Percentiles rank a stretch among this genome's conserved stretches.
These are phyloP conservation scores for Drosophila leonis DNA, from an alignment of 2,888 invertebrate species.

Conservation along the genomic window DNA sequence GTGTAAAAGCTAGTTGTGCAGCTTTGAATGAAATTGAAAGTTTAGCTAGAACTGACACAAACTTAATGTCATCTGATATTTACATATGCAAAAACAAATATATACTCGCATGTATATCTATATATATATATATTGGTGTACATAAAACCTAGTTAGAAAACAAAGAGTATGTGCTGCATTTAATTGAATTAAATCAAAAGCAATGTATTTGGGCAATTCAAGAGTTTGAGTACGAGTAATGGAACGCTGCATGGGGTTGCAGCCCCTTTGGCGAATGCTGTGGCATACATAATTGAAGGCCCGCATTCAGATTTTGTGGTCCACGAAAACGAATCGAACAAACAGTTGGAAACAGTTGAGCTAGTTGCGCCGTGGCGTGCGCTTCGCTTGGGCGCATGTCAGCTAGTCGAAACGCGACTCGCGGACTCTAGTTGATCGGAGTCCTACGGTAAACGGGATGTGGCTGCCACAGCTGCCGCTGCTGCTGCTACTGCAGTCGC, in stretches of 20 bases:
- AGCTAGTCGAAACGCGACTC: conserved; percentile 23
- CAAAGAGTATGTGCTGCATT: conserved; percentile 52
- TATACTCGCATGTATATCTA: background rate
- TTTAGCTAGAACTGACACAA: conserved; percentile 47
- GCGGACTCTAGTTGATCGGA: background rate
- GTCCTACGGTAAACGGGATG: conserved; percentile 34
- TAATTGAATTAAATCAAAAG: conserved; percentile 83
- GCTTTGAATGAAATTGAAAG: conserved; percentile 75
- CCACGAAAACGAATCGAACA: conserved; percentile 38
- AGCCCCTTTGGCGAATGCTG: conserved; percentile 18
- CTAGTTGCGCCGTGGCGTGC: conserved; percentile 73
- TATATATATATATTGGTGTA: background rate
- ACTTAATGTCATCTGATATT: conserved; percentile 4
- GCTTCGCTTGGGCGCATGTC: conserved; percentile 75
- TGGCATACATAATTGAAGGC: conserved; percentile 51
- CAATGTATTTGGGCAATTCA: conserved; percentile 46
- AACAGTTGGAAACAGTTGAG: conserved; percentile 67
- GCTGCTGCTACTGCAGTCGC: conserved; percentile 21
- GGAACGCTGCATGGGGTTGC: conserved; percentile 44
- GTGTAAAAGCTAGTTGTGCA: conserved; percentile 15
- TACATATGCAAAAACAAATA: background rate
- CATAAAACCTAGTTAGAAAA: conserved; percentile 14
- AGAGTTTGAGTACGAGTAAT: conserved; percentile 13
- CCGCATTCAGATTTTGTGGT: conserved; percentile 41
- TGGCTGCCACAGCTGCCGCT: conserved; percentile 19